phyloP scores from a whole-genome alignment of 2,888 invertebrate species.

The Steinernema carpocapsae region DNA sequence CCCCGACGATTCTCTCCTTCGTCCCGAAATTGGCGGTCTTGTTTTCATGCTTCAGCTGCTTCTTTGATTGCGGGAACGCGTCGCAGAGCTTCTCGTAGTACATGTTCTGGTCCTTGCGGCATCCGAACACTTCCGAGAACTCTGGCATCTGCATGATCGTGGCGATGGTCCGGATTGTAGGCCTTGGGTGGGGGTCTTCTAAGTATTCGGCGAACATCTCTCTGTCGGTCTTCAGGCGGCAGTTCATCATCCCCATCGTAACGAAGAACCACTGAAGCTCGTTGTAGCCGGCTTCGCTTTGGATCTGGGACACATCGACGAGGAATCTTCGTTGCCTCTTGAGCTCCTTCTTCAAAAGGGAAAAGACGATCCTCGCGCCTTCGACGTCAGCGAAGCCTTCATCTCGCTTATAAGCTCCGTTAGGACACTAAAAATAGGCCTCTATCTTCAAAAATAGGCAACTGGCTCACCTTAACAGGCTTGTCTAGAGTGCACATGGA shows the following conservation, averaged over 20 bases:
- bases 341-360: conserved; percentile 4
- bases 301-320: too few relatives aligned
- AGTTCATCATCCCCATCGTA: background rate
- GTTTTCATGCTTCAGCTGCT: background rate
- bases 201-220: background rate
- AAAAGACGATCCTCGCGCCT: background rate
- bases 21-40: background rate
- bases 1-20: background rate
- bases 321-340: too few relatives aligned
- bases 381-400: conserved; percentile 27
- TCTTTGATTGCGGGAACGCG: background rate
- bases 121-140: conserved; percentile 15
- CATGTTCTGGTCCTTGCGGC: background rate
- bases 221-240: background rate
- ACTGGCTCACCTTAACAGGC: background rate
- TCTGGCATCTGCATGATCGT: conserved; percentile 8
- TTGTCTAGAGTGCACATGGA: background rate
- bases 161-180: background rate
- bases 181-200: background rate
- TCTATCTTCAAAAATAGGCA: background rate
- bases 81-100: conserved; percentile 19
- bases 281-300: background rate
- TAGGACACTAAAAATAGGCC: background rate
- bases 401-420: background rate
- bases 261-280: conserved; percentile 30